Percentiles rank a stretch among this genome's conserved stretches.
phyloP scores from a whole-genome alignment of 2,797 vertebrate species.

The Rhinogobio ventralis region DNA sequence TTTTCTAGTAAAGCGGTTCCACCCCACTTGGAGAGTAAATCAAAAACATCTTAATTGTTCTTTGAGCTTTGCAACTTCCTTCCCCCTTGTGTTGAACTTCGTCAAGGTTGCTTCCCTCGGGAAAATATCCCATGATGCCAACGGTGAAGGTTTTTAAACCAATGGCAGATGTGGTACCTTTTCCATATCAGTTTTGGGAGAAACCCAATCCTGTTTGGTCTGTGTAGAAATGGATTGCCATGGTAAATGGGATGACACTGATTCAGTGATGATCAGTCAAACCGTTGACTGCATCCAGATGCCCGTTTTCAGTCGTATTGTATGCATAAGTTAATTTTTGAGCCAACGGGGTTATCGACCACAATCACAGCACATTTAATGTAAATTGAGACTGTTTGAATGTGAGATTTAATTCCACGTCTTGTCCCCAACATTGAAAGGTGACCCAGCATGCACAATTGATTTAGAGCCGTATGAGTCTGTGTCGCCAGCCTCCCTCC shows the following conservation, averaged over 20 bases:
- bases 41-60: slow-evolving; percentile 73
- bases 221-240: slow-evolving; percentile 48
- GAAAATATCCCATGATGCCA: slow-evolving; percentile 38
- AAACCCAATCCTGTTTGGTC: slow-evolving; percentile 55
- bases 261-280: slow-evolving; percentile 32
- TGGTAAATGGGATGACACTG: slow-evolving; percentile 25
- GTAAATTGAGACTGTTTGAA: not conserved
- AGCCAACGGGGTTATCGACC: not conserved
- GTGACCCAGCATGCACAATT: slow-evolving; percentile 63
- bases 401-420: slow-evolving; percentile 1
- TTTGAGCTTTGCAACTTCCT: slow-evolving; percentile 65
- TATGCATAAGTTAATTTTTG: slow-evolving; percentile 46
- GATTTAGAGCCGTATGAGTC: slow-evolving; percentile 58
- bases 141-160: slow-evolving; percentile 48
- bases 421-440: slow-evolving; percentile 51
- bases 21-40: slow-evolving; percentile 70
- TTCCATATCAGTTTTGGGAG: slow-evolving; percentile 37
- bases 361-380: not conserved
- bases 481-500: slow-evolving; percentile 60
- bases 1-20: slow-evolving; percentile 66
- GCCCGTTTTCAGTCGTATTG: not conserved
- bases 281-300: slow-evolving; percentile 16
- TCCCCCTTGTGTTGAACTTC: slow-evolving; percentile 52
- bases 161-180: slow-evolving; percentile 52
- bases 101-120: slow-evolving; percentile 45